Evolutionary conservation across 1,140 invertebrate species (phyloP).

Genomic region (Trichonephila clavata): DNA sequence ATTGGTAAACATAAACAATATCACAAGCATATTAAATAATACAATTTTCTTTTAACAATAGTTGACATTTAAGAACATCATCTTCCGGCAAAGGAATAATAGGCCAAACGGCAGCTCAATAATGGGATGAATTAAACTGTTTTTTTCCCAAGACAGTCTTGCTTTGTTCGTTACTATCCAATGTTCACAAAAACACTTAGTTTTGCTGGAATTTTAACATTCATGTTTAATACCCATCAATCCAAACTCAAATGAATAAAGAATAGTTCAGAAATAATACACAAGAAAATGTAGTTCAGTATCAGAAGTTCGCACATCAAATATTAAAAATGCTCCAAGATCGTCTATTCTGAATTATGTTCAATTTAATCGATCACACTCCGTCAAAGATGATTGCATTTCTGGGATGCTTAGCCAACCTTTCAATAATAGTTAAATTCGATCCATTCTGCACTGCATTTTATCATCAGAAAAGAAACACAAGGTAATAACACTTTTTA

Average conservation of each 20-base stretch:
- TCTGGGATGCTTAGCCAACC: neutral
- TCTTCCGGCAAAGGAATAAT: neutral
- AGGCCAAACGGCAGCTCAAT: neutral
- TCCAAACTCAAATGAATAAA: neutral
- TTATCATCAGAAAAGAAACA: neutral
- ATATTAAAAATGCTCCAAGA: conserved; percentile 33
- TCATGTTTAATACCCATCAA: neutral
- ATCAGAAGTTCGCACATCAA: neutral
- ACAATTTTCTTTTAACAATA: conserved; percentile 17
- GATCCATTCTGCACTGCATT: neutral
- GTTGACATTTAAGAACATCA: neutral
- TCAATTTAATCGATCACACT: neutral
- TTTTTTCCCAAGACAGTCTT: neutral
- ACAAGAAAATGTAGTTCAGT: neutral
- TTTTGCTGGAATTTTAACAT: neutral
- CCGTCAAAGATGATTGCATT: neutral
- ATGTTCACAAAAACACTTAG: neutral
- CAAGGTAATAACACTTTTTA: neutral
- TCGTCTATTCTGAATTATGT: neutral
- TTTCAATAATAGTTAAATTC: neutral
- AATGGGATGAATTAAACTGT: neutral
- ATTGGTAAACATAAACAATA: conserved; percentile 28
- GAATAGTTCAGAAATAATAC: neutral
- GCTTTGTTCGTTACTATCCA: conserved; percentile 10
- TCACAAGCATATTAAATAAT: conserved; percentile 15